These are phyloP conservation scores for Drosophila emarginata DNA, from an alignment of 2,888 invertebrate genomes.

Conservation along the genomic window DNA sequence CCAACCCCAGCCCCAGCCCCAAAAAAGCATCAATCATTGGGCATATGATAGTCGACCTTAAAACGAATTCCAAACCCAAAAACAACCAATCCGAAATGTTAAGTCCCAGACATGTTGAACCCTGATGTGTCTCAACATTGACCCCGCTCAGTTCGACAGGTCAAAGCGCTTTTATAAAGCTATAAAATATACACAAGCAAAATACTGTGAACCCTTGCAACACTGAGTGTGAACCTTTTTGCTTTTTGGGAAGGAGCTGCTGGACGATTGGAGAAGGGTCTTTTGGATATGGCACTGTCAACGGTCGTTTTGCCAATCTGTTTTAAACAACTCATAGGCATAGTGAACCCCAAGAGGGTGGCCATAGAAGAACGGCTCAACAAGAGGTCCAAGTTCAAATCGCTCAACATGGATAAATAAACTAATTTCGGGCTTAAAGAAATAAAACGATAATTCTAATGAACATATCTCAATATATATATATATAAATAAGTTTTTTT, in stretches of 20 bases:
- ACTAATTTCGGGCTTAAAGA: no score
- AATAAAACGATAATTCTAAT: no score
- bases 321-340: constrained; percentile 38
- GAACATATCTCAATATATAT: no score
- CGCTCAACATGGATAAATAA: not conserved
- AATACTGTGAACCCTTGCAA: constrained; percentile 38
- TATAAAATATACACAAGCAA: constrained; percentile 69
- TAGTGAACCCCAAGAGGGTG: constrained; percentile 24
- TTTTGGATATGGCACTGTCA: constrained; percentile 53
- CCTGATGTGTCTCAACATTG: constrained; percentile 40
- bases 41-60: constrained; percentile 54
- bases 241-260: constrained; percentile 4
- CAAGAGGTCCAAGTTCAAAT: not conserved
- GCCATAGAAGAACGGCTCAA: constrained; percentile 10
- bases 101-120: constrained; percentile 45
- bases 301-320: constrained; percentile 57
- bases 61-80: not conserved
- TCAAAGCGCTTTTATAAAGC: constrained; percentile 67
- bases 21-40: constrained; percentile 60
- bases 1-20: not conserved
- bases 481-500: no score
- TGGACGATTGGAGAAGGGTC: not conserved
- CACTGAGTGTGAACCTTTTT: constrained; percentile 20
- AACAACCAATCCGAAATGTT: constrained; percentile 14
- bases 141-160: constrained; percentile 57